Base-by-base conservation (phyloP, 2,888 invertebrate species). In the Lochmaea crataegi region DNA sequence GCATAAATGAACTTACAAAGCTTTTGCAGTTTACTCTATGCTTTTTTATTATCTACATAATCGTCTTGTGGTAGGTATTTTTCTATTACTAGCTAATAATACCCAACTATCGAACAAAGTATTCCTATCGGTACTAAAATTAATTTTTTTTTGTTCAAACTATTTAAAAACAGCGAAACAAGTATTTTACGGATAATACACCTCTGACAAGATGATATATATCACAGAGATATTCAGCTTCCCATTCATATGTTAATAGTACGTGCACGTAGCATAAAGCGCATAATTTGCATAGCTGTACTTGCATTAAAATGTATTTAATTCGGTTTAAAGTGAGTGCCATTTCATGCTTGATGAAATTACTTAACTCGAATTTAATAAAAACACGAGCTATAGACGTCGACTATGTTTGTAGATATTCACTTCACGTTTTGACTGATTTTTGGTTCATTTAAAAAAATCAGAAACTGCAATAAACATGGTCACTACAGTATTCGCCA, bases 321-420 rank as follows among this genome's bases (percentile, higher is more conserved):
- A 58, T 58, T 58, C n/a, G 26, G 58, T 58, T 58, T 12, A 58
- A 32, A 58, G 58, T 58, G 58, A 58, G 58, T 58, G 58, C 58
- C n/a, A 32, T 58, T 58, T 58, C 58, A 11, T 32, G 58, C 58
- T 58, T 58, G 58, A 58, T 58, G 58, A 26, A 32, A 58, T 26
- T 22, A 32, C 58, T 26, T 58, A 26, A 58, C 58, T 38, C 11
- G 26, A 58, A 32, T 58, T 58, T 38, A 58, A 58, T 58, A 58
- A 58, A 58, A 58, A 32, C 32, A 26, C 26, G 58, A 58, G 58
- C 14, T 58, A 58, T 22, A 58, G 58, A 58, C 22, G 58, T 58
- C 22, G 58, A 58, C 57, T 18, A 58, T 58, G 9, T 58, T 58
- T 22, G 57, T 2, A 22, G 1, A 7, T 38, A 38, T 58, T 38